A percentile compares a stretch with the other conserved stretches of the same genome.
Evolutionary conservation across 2,888 invertebrate species (phyloP).

Genomic region (Torymus texanus): DNA sequence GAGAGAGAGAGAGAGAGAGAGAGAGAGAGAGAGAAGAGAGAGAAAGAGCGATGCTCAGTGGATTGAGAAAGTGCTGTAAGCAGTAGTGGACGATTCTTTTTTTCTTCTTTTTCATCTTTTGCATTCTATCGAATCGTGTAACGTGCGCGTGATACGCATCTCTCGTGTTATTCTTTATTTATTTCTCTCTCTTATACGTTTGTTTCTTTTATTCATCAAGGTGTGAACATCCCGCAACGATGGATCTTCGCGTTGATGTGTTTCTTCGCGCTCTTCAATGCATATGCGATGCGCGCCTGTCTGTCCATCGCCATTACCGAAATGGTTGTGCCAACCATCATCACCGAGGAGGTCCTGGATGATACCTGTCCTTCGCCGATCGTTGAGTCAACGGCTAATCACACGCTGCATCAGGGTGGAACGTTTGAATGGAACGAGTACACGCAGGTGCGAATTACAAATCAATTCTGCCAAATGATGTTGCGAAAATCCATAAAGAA

Average conservation of each 20-base stretch:
- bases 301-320: conserved; percentile 84
- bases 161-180: background rate
- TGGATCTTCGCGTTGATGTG: conserved; percentile 79
- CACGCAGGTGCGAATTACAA: conserved; percentile 44
- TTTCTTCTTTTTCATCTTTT: no score
- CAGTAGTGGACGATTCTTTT: background rate
- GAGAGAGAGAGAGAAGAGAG: no score
- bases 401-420: conserved; percentile 20
- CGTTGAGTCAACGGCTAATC: conserved; percentile 7
- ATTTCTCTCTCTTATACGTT: background rate
- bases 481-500: background rate
- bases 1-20: background rate
- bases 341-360: conserved; percentile 34
- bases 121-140: background rate
- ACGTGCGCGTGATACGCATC: background rate
- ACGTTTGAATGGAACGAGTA: conserved; percentile 52
- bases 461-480: background rate
- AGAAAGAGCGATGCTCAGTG: conserved; percentile 33
- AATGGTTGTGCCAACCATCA: conserved; percentile 76
- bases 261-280: conserved; percentile 83
- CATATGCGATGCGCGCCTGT: conserved; percentile 85
- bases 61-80: conserved; percentile 53
- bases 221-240: conserved; percentile 66
- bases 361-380: conserved; percentile 46
- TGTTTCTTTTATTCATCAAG: conserved; percentile 47